Evolutionary conservation across 2,797 vertebrate species (phyloP).

Genomic region (Sebastes vulpes): DNA sequence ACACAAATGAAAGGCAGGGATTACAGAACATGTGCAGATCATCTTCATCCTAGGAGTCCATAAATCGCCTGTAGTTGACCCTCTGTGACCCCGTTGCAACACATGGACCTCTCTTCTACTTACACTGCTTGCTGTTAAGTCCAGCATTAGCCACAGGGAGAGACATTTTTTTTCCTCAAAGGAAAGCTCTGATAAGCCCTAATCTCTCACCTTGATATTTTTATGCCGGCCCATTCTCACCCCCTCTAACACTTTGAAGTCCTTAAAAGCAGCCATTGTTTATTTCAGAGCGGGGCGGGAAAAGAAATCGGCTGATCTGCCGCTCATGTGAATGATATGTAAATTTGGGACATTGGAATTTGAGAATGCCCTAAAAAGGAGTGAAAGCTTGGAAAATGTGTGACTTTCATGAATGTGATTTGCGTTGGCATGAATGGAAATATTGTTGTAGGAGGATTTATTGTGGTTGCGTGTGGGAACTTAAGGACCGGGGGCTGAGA

Average conservation of each 20-base stretch:
- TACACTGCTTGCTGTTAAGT: constrained; percentile 9
- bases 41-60: constrained; percentile 53
- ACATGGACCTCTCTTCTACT: constrained; percentile 18
- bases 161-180: constrained; percentile 47
- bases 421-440: constrained; percentile 60
- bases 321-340: constrained; percentile 47
- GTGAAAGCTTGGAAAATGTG: constrained; percentile 43
- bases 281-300: constrained; percentile 13
- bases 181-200: constrained; percentile 70
- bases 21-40: constrained; percentile 25
- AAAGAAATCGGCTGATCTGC: constrained; percentile 45
- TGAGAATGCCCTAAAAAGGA: constrained; percentile 35
- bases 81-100: constrained; percentile 29
- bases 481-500: neutral
- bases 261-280: constrained; percentile 71
- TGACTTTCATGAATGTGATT: constrained; percentile 48
- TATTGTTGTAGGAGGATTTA: constrained; percentile 62
- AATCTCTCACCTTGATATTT: constrained; percentile 79
- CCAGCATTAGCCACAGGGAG: constrained; percentile 25
- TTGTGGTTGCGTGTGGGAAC: constrained; percentile 51
- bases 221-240: constrained; percentile 40
- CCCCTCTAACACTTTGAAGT: constrained; percentile 65
- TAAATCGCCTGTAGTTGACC: constrained; percentile 68
- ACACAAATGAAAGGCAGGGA: constrained; percentile 30
- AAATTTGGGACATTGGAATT: constrained; percentile 65